Conservation (phyloP, 2,797 vertebrate species). For the Danionella dracula region DNA sequence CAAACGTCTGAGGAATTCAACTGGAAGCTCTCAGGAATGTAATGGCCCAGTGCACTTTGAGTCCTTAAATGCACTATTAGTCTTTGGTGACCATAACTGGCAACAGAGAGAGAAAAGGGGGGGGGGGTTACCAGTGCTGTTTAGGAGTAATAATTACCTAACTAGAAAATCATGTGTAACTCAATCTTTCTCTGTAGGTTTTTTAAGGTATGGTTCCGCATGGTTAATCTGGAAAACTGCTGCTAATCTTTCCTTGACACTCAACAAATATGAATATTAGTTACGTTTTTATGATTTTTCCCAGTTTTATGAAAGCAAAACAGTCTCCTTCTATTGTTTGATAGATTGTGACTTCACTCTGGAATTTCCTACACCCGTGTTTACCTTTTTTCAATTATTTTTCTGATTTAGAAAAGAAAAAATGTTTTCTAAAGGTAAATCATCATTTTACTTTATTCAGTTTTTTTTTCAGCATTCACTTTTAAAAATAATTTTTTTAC, state of each 20-base stretch:
- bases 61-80: conserved; percentile 8
- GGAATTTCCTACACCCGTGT: conserved; percentile 50
- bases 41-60: conserved; percentile 29
- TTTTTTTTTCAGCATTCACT: too few relatives aligned
- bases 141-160: too few relatives aligned
- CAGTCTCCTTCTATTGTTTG: conserved; percentile 50
- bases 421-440: too few relatives aligned
- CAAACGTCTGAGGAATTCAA: conserved; percentile 45
- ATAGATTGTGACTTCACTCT: conserved; percentile 47
- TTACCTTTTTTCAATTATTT: too few relatives aligned
- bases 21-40: conserved; percentile 31
- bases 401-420: neutral
- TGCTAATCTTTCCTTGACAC: conserved; percentile 6
- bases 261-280: conserved; percentile 59
- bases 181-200: too few relatives aligned
- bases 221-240: neutral
- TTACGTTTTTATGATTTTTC: conserved; percentile 28
- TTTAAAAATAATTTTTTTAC: too few relatives aligned
- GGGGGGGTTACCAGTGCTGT: too few relatives aligned
- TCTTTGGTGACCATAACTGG: conserved; percentile 36
- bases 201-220: too few relatives aligned
- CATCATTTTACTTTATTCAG: too few relatives aligned
- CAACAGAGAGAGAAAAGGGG: too few relatives aligned
- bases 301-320: conserved; percentile 44
- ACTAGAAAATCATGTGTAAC: too few relatives aligned